phyloP scores from a whole-genome alignment of 1,140 invertebrate genomes.

The Phymorhynchus buccinoides region DNA sequence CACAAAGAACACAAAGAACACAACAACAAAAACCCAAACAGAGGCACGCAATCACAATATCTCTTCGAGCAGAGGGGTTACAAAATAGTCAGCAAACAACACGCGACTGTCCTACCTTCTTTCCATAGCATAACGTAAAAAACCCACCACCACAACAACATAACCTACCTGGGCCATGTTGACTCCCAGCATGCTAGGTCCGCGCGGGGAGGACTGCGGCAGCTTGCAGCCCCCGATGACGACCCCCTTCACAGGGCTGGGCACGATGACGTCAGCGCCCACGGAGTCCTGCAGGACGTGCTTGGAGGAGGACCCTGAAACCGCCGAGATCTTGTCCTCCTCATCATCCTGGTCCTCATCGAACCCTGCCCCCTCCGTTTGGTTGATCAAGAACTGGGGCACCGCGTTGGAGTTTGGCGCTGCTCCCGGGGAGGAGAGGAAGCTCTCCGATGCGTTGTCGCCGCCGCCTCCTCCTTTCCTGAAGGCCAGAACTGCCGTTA shows the following conservation, averaged over 20 bases:
- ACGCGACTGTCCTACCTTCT: no score
- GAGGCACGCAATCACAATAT: no score
- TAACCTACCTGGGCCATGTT: conserved; percentile 58
- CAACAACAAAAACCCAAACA: no score
- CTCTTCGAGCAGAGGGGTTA: no score
- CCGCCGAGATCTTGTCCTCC: conserved; percentile 34
- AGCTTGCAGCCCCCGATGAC: conserved; percentile 48
- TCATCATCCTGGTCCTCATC: conserved; percentile 33
- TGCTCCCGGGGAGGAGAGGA: conserved; percentile 1
- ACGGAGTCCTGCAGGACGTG: conserved; percentile 32
- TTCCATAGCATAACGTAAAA: no score
- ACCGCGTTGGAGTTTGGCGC: neutral
- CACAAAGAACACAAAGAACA: no score
- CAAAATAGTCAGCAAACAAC: no score
- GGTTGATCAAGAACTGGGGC: conserved; percentile 35
- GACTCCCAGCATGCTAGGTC: conserved; percentile 54
- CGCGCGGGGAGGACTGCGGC: neutral
- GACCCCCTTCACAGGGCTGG: conserved; percentile 18
- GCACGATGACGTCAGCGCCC: conserved; percentile 37
- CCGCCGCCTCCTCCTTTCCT: neutral
- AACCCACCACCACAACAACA: no score
- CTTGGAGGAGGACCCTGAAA: conserved; percentile 36
- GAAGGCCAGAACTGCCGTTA: neutral
- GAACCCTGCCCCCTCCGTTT: conserved; percentile 34
- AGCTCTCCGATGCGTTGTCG: conserved; percentile 22